Percentiles rank a stretch among this genome's conserved stretches.
Evolutionary conservation across 2,888 invertebrate genomes (phyloP).

Genomic region (Tuberolachnus salignus): DNA sequence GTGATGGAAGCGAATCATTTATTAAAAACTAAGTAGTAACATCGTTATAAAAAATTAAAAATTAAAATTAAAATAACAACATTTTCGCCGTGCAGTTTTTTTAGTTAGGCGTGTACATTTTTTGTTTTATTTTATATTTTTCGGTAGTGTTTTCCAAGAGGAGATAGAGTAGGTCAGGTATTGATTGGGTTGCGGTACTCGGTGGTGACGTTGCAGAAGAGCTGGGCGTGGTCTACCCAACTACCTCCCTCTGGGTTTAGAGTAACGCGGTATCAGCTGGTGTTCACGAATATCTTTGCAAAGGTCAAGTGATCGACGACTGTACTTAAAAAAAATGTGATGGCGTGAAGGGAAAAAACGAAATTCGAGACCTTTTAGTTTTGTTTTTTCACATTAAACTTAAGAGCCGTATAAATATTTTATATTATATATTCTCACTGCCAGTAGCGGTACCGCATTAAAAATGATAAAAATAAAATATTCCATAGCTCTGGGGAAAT

Average conservation of each 20-base stretch:
- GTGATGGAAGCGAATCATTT: too few species aligned
- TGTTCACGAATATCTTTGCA: conserved; percentile 27
- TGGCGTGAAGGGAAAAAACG: not conserved
- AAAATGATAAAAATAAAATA: too few species aligned
- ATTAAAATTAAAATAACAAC: too few species aligned
- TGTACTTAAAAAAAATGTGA: not conserved
- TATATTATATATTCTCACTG: not conserved
- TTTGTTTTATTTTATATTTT: not conserved
- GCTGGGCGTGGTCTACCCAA: conserved; percentile 37
- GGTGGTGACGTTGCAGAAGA: conserved; percentile 44
- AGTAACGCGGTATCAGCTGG: conserved; percentile 27
- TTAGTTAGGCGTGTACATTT: too few species aligned
- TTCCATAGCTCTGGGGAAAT: not conserved
- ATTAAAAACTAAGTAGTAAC: too few species aligned
- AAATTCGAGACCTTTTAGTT: not conserved
- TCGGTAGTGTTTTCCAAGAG: not conserved
- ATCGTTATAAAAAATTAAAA: too few species aligned
- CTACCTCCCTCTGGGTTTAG: conserved; percentile 16
- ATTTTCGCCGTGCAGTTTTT: too few species aligned
- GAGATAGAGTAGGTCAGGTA: conserved; percentile 54
- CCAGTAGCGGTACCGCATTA: too few species aligned
- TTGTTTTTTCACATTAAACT: not conserved
- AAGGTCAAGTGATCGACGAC: conserved; percentile 21
- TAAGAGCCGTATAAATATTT: not conserved
- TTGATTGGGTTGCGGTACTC: conserved; percentile 51